These are phyloP conservation scores for Morus bassanus DNA, from an alignment of 2,797 vertebrate species.

Conservation along the genomic window DNA sequence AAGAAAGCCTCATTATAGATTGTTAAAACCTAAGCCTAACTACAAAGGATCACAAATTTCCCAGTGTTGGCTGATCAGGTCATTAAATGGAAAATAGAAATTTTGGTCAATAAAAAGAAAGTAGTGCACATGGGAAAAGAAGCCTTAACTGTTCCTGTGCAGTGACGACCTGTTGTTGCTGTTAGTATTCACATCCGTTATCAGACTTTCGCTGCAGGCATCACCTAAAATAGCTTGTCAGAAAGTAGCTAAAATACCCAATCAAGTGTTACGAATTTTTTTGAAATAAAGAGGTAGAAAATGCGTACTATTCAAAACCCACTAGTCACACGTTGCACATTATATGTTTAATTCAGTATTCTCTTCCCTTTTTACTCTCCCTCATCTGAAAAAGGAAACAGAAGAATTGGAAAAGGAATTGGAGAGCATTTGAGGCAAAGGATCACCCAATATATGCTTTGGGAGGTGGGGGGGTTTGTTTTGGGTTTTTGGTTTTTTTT, in stretches of 20 bases:
- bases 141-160: neutral
- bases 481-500: no score
- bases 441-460: neutral
- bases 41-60: neutral
- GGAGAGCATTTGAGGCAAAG: neutral
- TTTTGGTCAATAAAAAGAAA: neutral
- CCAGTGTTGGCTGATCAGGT: neutral
- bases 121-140: neutral
- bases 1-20: neutral
- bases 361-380: neutral
- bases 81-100: neutral
- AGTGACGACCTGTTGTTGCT: neutral
- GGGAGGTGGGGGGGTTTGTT: accelerated
- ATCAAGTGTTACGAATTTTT: neutral
- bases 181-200: neutral
- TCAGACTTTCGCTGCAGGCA: neutral
- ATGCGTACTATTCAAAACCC: neutral
- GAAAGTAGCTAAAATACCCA: neutral
- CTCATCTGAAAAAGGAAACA: neutral
- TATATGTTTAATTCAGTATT: neutral
- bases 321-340: neutral
- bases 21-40: neutral
- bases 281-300: neutral
- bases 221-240: neutral
- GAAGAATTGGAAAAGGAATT: neutral